Conservation (phyloP, 2,797 vertebrate species). For the Furcifer pardalis region DNA sequence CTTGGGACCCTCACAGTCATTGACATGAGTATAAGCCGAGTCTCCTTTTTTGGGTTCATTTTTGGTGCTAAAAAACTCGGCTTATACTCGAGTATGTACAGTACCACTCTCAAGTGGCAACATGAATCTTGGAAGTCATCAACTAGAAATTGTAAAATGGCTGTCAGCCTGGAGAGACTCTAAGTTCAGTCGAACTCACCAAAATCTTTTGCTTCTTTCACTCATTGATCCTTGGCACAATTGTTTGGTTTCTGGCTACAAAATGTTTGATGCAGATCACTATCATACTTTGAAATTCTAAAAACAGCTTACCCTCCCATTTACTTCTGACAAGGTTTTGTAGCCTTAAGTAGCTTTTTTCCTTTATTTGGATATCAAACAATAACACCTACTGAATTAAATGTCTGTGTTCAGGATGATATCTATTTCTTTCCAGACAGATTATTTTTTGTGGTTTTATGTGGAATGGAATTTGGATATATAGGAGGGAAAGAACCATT, state of each 20-base stretch:
- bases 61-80: too few relatives aligned
- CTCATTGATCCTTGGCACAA: not conserved
- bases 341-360: constrained; percentile 32
- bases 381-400: constrained; percentile 6
- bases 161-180: not conserved
- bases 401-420: constrained; percentile 3
- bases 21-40: too few relatives aligned
- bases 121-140: too few relatives aligned
- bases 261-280: not conserved
- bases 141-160: not conserved
- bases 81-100: too few relatives aligned
- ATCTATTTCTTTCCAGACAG: constrained; percentile 2
- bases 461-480: not conserved
- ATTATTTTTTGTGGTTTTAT: not conserved
- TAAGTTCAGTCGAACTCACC: not conserved
- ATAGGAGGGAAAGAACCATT: constrained; percentile 14
- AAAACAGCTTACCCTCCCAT: constrained; percentile 31
- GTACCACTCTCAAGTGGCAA: not conserved
- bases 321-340: constrained; percentile 27
- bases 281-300: not conserved
- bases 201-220: not conserved
- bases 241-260: not conserved
- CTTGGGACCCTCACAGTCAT: too few relatives aligned
- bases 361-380: constrained; percentile 28
- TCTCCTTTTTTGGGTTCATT: too few relatives aligned